These are phyloP conservation scores for Camponotus fellah DNA, from an alignment of 2,888 invertebrate species.

Conservation along the genomic window DNA sequence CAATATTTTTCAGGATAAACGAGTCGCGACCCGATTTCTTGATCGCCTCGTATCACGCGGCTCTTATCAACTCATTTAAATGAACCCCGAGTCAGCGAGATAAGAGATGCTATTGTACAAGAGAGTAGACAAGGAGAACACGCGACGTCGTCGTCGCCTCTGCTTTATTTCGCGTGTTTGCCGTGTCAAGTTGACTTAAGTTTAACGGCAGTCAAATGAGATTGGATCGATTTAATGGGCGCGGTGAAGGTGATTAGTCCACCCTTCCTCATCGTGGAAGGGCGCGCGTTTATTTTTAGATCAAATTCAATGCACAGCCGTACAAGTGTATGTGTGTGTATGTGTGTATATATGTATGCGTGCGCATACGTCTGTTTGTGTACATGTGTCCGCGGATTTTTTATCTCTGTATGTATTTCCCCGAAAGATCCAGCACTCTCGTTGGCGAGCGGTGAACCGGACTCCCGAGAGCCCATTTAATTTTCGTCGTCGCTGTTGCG, in stretches of 20 bases:
- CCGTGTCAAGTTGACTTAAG: slow-evolving; percentile 63
- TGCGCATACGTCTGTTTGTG: neutral
- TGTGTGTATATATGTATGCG: neutral
- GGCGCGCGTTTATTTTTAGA: slow-evolving; percentile 71
- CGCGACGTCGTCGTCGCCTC: neutral
- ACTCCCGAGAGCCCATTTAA: slow-evolving; percentile 8
- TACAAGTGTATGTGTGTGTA: neutral
- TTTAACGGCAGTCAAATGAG: slow-evolving; percentile 64
- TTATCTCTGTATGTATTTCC: neutral
- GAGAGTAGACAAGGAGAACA: slow-evolving; percentile 4
- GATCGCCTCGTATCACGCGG: neutral
- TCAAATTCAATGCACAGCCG: slow-evolving; percentile 38
- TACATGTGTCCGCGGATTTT: neutral
- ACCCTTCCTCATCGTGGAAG: slow-evolving; percentile 52
- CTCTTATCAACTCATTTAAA: slow-evolving; percentile 19
- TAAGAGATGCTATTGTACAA: slow-evolving; percentile 21
- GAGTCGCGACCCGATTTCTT: slow-evolving; percentile 18
- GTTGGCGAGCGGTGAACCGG: slow-evolving; percentile 12
- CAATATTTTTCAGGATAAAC: slow-evolving; percentile 4
- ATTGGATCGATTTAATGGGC: slow-evolving; percentile 75
- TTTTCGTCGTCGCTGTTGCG: slow-evolving; percentile 21
- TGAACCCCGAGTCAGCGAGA: neutral
- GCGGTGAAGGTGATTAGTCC: slow-evolving; percentile 71
- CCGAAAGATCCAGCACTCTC: slow-evolving; percentile 28
- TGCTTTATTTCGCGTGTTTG: slow-evolving; percentile 37